Evolutionary conservation across 2,113 vertebrate genomes (phyloP).

Genomic region (Sylvia atricapilla): DNA sequence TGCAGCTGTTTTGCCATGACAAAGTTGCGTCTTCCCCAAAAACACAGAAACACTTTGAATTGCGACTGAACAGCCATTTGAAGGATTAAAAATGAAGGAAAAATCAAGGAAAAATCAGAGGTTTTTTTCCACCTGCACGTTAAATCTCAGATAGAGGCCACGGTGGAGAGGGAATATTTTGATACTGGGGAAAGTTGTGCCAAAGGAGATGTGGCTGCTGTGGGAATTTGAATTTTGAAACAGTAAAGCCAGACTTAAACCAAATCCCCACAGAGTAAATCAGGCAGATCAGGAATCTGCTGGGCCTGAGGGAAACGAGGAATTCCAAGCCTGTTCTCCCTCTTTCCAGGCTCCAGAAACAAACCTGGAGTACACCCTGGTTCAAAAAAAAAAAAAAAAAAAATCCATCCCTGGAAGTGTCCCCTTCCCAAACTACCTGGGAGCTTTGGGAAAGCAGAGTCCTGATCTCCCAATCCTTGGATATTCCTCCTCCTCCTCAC

Average conservation of each 20-base stretch:
- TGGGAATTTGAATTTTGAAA: neutral
- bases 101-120: neutral
- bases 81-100: neutral
- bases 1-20: neutral
- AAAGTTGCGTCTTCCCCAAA: neutral
- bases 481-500: fast-evolving
- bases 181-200: neutral
- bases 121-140: neutral
- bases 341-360: neutral
- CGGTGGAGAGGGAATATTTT: neutral
- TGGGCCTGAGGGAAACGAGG: neutral
- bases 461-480: neutral
- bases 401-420: neutral
- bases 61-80: neutral
- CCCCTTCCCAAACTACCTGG: neutral
- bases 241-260: neutral
- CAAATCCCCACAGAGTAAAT: neutral
- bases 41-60: neutral
- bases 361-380: fast-evolving
- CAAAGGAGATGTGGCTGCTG: neutral
- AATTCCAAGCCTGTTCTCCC: neutral
- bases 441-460: neutral
- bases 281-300: neutral
- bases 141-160: neutral
- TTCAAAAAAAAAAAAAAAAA: neutral